Base-by-base conservation (phyloP, 2,113 vertebrate species). In the Callocephalon fimbriatum region DNA sequence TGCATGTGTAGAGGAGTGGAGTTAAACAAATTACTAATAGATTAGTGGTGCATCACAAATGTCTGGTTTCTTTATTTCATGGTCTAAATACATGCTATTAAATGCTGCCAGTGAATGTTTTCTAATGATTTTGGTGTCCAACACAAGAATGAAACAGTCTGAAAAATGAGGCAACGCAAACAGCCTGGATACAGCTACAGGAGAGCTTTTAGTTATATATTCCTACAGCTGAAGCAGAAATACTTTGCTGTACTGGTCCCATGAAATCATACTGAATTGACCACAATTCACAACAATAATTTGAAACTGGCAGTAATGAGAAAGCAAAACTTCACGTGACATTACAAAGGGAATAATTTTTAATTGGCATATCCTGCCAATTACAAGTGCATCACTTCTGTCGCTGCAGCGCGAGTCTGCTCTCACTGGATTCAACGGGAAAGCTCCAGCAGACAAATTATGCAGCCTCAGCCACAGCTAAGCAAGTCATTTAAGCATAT, bases 101-200 rank as follows among this genome's bases (percentile, higher is more conserved):
- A 96, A 84, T 72, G 48, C 56, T 95, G 40, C 50, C 68, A 94
- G 47, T 84, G 56, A 91, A 75, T 50, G n/a, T 77, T 92, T 95
- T 94, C 56, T 70, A 93, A 73, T 58, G 65, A 92, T 86, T 96
- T 84, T 92, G n/a, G 29, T 87, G 44, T 68, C 47, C 48, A 95
- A 59, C 38, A 71, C 22, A 78, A 86, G 32, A 58, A 58, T 22
- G 25, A 88, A 95, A 79, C 9, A 63, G 79, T 61, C 40, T 93
- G 79, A 86, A 92, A 94, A 94, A 88, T 21, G n/a, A 91, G 40
- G 62, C 45, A 79, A 50, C 53, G n/a, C 40, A 73, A 90, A 44
- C 40, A 82, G 25, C 37, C 62, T 35, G 53, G 77, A 56, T 61
- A 72, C 16, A 85, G 32, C 44, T 68, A 51, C 2, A 68, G 61